Evolutionary conservation across 2,888 invertebrate genomes (phyloP), one percentile per base, ranked within the genome.

Genomic region (Noctua janthe): DNA sequence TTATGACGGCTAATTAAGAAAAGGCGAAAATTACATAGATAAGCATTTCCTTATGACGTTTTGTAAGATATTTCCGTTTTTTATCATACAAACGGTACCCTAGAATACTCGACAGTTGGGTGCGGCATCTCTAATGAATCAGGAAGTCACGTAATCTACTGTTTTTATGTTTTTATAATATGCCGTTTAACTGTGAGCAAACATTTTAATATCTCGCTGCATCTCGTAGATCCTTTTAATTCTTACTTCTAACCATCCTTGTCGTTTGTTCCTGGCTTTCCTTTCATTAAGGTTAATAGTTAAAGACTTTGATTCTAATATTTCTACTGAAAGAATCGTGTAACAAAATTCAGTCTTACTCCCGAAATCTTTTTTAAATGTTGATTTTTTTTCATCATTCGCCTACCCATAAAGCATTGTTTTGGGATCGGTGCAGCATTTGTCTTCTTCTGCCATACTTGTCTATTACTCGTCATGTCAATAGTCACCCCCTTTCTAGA

Each of bases 171-270:
- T 89, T 87, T 90, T 87, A 84, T 64, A 80, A 84, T 64, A 80
- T 79, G 71, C 56, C 87, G 84, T 84, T 88, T 90, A 92, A 87
- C 78, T 76, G 83, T 73, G 76, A 69, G 69, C 75, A 92, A 88
- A 89, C 85, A 93, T 93, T 92, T 93, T 93, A 92, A 93, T 93
- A 87, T 83, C 47, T 71, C 74, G 62, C 75, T 64, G 79, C 87
- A 86, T 87, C 85, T 89, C 49, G 75, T 59, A 79, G 81, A 83
- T 86, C 82, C 77, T 78, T 87, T 87, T 89, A 88, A 83, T 88
- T 85, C 23, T 56, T 13, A 13, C n/a, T 67, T 43, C n/a, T 67
- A 67, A 43, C 47, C 11, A 11, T 66, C 59, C 29, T 29, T 47
- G n/a, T 54, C 5, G n/a, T 70, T 15, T 64, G 29, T 47, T 7